Base-by-base conservation (phyloP, 2,797 vertebrate species). In the Ctenopoma multispine region DNA sequence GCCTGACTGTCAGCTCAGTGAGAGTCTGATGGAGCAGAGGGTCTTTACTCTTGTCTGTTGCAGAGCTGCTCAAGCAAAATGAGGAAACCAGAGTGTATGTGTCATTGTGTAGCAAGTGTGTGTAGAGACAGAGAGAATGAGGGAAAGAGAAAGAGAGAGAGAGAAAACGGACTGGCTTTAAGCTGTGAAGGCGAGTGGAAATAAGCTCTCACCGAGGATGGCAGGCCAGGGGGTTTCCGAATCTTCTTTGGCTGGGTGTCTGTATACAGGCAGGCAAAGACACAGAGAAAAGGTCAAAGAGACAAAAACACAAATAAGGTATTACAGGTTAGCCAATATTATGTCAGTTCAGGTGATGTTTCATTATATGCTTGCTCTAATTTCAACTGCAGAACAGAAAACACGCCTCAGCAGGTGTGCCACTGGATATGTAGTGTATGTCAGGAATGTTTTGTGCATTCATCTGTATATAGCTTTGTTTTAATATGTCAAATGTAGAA, bases 181-280 rank as follows among this genome's bases (percentile, higher is more conserved):
- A 83, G 82, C 79, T 74, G 78, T 86, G 80, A 87, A 88, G 81
- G 83, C 51, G 34, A 87, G 85, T 82, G 87, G 81, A 87, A 90
- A 83, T 70, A 82, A 85, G 84, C 74, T 93, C 94, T 99, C 90
- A 99, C 98, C 90, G 97, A 99, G 80, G 98, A 99, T 0, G 98
- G 98, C 80, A 99, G 96, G 90, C 97, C 97, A 51, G 97, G 97
- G 47, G 97, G 98, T 94, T 99, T 99, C 87, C 97, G 95, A 88
- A 98, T 96, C 93, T 99, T 99, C 92, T 99, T 99, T 79, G 98
- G 96, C 86, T 98, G 97, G 7, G 96, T 82, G 73, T 99, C 98
- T 97, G 86, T 63, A 56, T 50, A 75, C 40, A 81, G 50, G 75
- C 49, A 75, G 56, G 57, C 17, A 59, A 36, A 69, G 61, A 82